Evolutionary conservation across 2,888 invertebrate genomes (phyloP), one percentile per base, ranked within the genome.

Genomic region (Synanthedon tipuliformis): DNA sequence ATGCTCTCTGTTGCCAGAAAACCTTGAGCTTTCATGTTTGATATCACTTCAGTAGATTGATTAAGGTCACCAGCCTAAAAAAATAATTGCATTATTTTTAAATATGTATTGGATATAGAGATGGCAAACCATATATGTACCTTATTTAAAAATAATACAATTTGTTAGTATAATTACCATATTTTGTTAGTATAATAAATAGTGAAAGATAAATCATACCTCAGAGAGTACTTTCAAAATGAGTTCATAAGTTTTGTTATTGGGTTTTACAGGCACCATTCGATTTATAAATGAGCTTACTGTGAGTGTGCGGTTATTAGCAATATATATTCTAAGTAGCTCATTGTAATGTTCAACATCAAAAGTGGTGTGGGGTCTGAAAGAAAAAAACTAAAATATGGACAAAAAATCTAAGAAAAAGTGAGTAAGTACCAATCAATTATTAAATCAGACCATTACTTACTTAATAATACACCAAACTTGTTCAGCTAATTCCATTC

Each of bases 171-270:
- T 4, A 23, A 23, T 23, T 23, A 23, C 1, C 23, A 23, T 23
- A 23, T 23, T 23, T 23, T 23, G 23, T 23, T 23, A 23, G 4
- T 23, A 4, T 4, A 23, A 23, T 5, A 34, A 34, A 34, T 34
- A 34, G 1, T 8, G 34, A 34, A 34, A 34, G 7, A 34, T 34
- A 34, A 34, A 34, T 61, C 61, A 55, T 65, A 87, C 88, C 78
- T 90, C 88, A 53, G 90, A 91, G 4, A 89, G 82, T 52, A 87
- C 86, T 59, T 81, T 79, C 51, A 93, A 65, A 41, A 93, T 75
- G 0, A 90, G 75, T 53, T 89, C 85, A 65, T 89, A 91, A 1
- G 91, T 89, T 8, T 81, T 78, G 1, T 78, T 64, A 59, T 89
- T 84, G 0, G 89, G 86, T 60, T 81, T 68, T 0, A 77, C 65